A percentile compares a stretch with the other conserved stretches of the same genome.
Evolutionary conservation across 2,113 vertebrate species (phyloP).

Genomic region (Gobiocypris rarus): DNA sequence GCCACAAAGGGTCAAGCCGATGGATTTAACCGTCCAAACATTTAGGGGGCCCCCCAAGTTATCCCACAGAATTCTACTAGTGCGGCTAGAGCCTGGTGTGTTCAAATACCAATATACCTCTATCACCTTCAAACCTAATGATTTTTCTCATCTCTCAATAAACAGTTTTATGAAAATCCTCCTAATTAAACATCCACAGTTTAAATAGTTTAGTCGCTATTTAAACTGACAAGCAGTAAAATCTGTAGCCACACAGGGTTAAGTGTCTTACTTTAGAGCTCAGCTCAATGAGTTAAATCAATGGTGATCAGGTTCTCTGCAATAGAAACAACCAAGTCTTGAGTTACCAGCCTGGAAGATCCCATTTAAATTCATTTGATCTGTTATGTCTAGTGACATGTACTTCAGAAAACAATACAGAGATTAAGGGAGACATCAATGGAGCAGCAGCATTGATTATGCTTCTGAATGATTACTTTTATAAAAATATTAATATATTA

Average conservation of each 20-base stretch:
- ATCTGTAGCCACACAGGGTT: not conserved
- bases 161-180: constrained; percentile 1
- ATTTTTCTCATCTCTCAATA: not conserved
- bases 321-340: not conserved
- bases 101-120: not conserved
- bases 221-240: not conserved
- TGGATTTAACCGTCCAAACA: constrained; percentile 36
- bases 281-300: not conserved
- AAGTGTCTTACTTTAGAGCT: not conserved
- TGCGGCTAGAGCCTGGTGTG: not conserved
- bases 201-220: not conserved
- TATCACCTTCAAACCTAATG: not conserved
- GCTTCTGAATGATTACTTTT: not conserved
- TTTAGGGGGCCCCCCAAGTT: constrained; percentile 15
- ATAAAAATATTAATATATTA: not conserved
- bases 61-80: not conserved
- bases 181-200: not conserved
- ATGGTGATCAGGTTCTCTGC: not conserved
- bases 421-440: not conserved
- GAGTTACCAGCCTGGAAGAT: not conserved
- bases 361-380: not conserved
- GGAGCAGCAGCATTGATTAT: not conserved
- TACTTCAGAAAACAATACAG: not conserved
- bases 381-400: not conserved
- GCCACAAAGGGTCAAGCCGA: constrained; percentile 30